Percentiles rank a stretch among this genome's conserved stretches.
Evolutionary conservation across 2,113 vertebrate genomes (phyloP).

Genomic region (Uria aalge): DNA sequence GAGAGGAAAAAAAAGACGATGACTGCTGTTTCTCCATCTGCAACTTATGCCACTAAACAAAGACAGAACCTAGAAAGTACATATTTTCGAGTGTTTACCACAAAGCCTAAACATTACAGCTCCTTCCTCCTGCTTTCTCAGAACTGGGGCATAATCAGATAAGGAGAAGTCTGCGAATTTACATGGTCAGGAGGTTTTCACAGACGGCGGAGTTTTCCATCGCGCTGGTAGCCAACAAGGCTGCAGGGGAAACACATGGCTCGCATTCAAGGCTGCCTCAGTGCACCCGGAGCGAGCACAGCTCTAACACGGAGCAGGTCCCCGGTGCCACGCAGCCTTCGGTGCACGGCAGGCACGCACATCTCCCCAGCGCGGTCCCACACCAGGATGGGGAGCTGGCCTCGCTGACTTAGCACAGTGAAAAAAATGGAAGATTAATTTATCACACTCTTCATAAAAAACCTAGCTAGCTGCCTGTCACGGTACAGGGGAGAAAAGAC

Average conservation of each 20-base stretch:
- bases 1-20: neutral
- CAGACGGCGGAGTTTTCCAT: neutral
- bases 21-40: neutral
- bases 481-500: neutral
- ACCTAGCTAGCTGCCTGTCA: neutral
- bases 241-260: neutral
- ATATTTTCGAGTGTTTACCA: neutral
- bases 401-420: neutral
- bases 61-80: neutral
- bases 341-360: neutral
- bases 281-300: accelerated
- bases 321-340: neutral
- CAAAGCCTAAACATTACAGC: neutral
- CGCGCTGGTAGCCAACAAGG: neutral
- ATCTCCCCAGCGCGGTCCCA: accelerated
- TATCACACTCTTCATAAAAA: neutral
- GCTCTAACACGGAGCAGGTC: neutral
- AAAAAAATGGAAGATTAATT: neutral
- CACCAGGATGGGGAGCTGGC: neutral
- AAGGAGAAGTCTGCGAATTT: neutral
- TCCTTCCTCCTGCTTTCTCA: slow-evolving; percentile 5
- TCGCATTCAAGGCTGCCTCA: neutral
- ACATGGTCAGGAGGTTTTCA: neutral
- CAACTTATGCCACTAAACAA: neutral
- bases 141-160: neutral